Evolutionary conservation across 2,113 vertebrate genomes (phyloP), one percentile per base, ranked within the genome.

Genomic region (Girardinichthys multiradiatus): DNA sequence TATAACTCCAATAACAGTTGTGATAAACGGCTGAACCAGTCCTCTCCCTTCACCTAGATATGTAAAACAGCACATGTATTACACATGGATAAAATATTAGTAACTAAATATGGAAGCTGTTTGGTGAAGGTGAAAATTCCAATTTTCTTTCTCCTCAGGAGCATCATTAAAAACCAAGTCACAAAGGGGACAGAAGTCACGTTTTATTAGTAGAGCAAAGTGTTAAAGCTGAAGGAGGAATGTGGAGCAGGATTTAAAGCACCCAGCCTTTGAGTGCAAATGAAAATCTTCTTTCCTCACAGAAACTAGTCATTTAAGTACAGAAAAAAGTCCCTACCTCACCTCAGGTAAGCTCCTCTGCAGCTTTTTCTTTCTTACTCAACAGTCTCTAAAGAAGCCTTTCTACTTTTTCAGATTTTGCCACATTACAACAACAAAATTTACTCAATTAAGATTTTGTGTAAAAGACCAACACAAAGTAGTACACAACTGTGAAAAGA

Each of bases 101-200:
- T 63, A 28, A 74, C 24, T 39, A 51, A 21, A 76, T 28, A 68
- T 74, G 67, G 39, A 80, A 77, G 77, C 69, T 39, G 28, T 57
- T 54, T 31, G 60, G 35, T 78, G 27, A 72, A 79, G 68, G 71
- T 39, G 69, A 33, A n/a, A n/a, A n/a, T n/a, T n/a, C n/a, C 31
- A 4, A 8, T 28, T 60, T 17, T 60, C 64, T 72, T 80, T 76
- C 67, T 58, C 68, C 76, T 65, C 39, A 66, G 67, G 42, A 70
- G 64, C 61, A 68, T 87, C 57, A 79, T 90, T 90, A 83, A 88
- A 80, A 17, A 45, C 4, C 15, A 81, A 19, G 66, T 74, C 74
- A 77, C 80, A 62, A 75, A 81, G 80, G 57, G 33, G 72, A 72
- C 61, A 77, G 77, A 84, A 60, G 81, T 64, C 66, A 54, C 61